A percentile compares a stretch with the other conserved stretches of the same genome.
phyloP scores from a whole-genome alignment of 1,140 invertebrate species.

The Drosophila aff. region DNA sequence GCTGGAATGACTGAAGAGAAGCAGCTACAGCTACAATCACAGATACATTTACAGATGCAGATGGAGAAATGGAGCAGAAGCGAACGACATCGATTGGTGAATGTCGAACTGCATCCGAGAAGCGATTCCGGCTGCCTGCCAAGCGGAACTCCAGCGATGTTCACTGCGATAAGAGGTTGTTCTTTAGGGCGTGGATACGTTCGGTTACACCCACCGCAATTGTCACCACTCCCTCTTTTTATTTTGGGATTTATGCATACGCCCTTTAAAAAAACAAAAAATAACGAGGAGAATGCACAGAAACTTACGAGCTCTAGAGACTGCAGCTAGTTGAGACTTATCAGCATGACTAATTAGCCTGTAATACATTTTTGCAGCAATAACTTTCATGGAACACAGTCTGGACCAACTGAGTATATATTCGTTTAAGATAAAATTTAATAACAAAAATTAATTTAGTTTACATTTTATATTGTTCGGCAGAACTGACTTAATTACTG shows the following conservation, averaged over 20 bases:
- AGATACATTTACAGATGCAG: slow-evolving; percentile 20
- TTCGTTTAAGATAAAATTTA: not conserved
- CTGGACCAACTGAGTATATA: not conserved
- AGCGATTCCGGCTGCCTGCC: slow-evolving; percentile 44
- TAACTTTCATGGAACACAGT: not conserved
- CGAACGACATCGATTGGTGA: slow-evolving; percentile 47
- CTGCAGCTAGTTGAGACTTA: slow-evolving; percentile 5
- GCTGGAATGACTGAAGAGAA: slow-evolving; percentile 23
- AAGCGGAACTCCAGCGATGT: slow-evolving; percentile 34
- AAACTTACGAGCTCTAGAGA: slow-evolving; percentile 1
- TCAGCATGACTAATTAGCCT: slow-evolving; percentile 65
- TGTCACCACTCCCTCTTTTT: slow-evolving; percentile 31
- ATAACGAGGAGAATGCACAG: slow-evolving; percentile 1
- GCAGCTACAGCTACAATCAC: slow-evolving; percentile 6
- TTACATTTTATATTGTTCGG: too few relatives aligned
- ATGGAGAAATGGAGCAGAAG: slow-evolving; percentile 25
- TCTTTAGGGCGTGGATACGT: slow-evolving; percentile 22
- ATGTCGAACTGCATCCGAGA: slow-evolving; percentile 54
- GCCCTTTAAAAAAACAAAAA: slow-evolving; percentile 28
- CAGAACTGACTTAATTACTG: too few relatives aligned
- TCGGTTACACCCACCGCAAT: slow-evolving; percentile 6
- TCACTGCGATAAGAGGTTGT: slow-evolving; percentile 29
- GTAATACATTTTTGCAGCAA: slow-evolving; percentile 50
- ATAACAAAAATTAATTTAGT: not conserved
- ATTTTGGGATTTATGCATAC: slow-evolving; percentile 37